Evolutionary conservation across 2,113 vertebrate species (phyloP), one percentile per base, ranked within the genome.

Genomic region (Poecile atricapillus): DNA sequence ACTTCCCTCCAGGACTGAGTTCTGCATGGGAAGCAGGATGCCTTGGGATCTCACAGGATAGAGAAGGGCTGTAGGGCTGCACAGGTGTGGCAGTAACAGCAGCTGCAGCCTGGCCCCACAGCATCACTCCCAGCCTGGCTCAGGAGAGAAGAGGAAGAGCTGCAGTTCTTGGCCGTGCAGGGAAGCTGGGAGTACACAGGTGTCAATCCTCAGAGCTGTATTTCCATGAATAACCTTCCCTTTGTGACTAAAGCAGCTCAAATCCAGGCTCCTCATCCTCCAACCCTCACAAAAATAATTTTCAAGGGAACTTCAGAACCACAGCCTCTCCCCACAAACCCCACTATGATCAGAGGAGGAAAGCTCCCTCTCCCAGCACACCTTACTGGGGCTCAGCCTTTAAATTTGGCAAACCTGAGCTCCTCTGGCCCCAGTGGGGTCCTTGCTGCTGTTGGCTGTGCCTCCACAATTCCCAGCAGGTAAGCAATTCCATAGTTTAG

Each of bases 371-470:
- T 77, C 63, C 46, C 55, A 63, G 44, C 30, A 55, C 33, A 53
- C 67, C 71, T 86, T 39, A 8, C 43, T 70, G 43, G 23, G 39
- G 13, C 39, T 88, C 39, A 86, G 13, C 58, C 81, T 95, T 89
- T 62, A 75, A 56, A 68, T 64, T 64, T 20, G 65, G 76, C 88
- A 93, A 63, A 78, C 35, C 50, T 49, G 35, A 78, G 44, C n/a
- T 64, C 17, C 67, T 46, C n/a, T 47, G 15, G 56, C 33, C 39
- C 31, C 18, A n/a, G 0, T 0, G 0, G 8, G 14, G 17, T 73
- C 39, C 7, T 2, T 47, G 47, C 76, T 90, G 82, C 71, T 76
- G 27, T 43, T 43, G 59, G 62, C 67, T 86, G 30, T 74, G 64
- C n/a, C 64, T 78, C 80, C 39, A 35, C 58, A 25, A 4, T 46